Evolutionary conservation across 2,888 invertebrate species (phyloP), one percentile per base, ranked within the genome.

Genomic region (Latrodectus hesperus): DNA sequence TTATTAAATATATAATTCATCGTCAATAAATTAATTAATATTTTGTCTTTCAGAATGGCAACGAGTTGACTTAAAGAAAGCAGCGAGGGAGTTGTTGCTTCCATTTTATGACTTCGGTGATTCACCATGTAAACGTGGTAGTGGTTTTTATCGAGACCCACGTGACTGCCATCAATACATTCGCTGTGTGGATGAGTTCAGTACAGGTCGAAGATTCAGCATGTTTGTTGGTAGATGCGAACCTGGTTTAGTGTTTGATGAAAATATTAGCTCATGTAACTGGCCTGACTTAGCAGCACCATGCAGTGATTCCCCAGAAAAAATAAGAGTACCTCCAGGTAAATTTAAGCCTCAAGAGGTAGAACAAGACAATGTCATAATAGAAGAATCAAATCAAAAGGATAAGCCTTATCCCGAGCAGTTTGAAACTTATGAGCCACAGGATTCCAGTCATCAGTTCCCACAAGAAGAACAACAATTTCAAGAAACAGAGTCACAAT

Each of bases 251-350:
- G 88, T 88, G 11, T 88, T 84, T 64, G 88, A 88, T 17, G 85
- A 88, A 73, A 85, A 81, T n/a, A 22, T 82, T 6, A 85, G 73
- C 17, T 72, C 88, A n/a, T 88, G 88, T 52, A 88, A 88, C 78
- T 88, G 85, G 85, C 88, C 88, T 5, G 88, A 85, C 16, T 49
- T 85, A 12, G 73, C 88, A 22, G 84, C 84, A 10, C 88, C 88
- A 3, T 85, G 88, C 38, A 73, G 74, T n/a, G 60, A 70, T 49
- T 51, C 80, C 0, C 81, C 81, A 9, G 67, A 72, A 52, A 77
- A 26, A 49, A 14, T 72, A 9, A 49, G 9, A 12, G 72, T 77
- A 17, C 51, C 49, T 0, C 16, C 55, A 8, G 64, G 67, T 3
- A 72, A 70, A 51, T 60, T 67, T 14, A 52, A 55, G 0, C 75